Base-by-base conservation (phyloP, 2,113 vertebrate genomes). In the Pollachius pollachius region DNA sequence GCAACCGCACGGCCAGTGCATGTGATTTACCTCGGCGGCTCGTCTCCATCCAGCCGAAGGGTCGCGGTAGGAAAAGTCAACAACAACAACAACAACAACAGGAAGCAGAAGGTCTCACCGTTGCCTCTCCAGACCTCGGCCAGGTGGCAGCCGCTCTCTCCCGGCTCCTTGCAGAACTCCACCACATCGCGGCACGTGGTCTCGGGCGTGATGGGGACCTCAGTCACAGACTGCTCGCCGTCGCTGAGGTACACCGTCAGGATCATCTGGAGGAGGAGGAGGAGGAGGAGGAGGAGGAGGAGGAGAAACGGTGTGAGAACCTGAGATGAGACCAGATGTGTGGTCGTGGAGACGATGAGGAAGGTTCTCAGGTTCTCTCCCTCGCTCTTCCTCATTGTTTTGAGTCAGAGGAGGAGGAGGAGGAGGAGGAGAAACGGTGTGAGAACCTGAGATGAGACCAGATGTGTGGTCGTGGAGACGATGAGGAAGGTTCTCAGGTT, bases 161-260 rank as follows among this genome's bases (percentile, higher is more conserved):
- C 97, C 4, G 97, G 96, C 84, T 98, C 97, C 79, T 98, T 99
- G 90, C 97, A 99, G 89, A 99, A 98, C 84, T 99, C 97, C 0
- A 99, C 96, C 0, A 99, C 96, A 83, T 99, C 97, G 0, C 95
- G 94, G 84, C 97, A 99, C 0, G 95, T 96, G 52, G 97, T 98
- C 93, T 99, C 97, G 4, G 97, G 97, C 70, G 97, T 99, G 90
- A 99, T 93, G 86, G 97, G 97, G 85, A 99, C 97, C 93, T 99
- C 97, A 2, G 96, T 94, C 84, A 94, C 87, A 65, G 95, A 93
- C 88, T 98, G 97, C 64, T 99, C 97, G 63, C 96, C 96, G 85
- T 98, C 96, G 70, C 96, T 99, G 89, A 99, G 92, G 92, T 98
- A 99, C 88, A 99, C 97, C 16, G 96, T 99, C 92, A 99, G 87